phyloP scores from a whole-genome alignment of 2,888 invertebrate genomes.

The Aplocera efformata region DNA sequence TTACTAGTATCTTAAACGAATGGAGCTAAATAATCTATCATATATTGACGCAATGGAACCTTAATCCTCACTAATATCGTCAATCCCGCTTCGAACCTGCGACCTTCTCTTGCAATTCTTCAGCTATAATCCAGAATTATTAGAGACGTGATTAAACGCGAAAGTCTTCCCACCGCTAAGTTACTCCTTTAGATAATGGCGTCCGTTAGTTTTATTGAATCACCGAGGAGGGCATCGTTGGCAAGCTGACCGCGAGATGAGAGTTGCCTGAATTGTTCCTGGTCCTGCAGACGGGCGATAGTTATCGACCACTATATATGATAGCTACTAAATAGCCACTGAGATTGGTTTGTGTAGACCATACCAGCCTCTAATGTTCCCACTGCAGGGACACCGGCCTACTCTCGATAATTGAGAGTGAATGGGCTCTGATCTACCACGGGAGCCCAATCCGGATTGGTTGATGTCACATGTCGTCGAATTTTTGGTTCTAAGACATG shows the following conservation, averaged over 20 bases:
- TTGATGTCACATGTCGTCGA: no score
- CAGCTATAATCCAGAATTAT: conserved; percentile 48
- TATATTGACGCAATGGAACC: not conserved
- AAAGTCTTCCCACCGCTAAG: conserved; percentile 51
- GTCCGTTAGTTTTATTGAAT: conserved; percentile 64
- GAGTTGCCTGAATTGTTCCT: not conserved
- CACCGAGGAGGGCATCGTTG: conserved; percentile 25
- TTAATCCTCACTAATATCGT: not conserved
- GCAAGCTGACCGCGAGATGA: conserved; percentile 13
- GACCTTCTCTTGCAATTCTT: conserved; percentile 10
- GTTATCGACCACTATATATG: no score
- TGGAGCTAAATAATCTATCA: not conserved
- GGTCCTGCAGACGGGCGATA: conserved; percentile 10
- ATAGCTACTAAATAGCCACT: no score
- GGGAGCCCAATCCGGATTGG: no score
- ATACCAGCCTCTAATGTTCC: no score
- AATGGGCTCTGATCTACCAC: no score
- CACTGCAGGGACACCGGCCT: no score
- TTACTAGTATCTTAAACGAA: no score
- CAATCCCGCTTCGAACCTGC: conserved; percentile 5
- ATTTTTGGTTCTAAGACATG: no score
- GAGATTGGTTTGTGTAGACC: no score
- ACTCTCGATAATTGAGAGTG: no score
- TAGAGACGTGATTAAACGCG: conserved; percentile 55
- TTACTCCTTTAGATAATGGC: conserved; percentile 65